Base-by-base conservation (phyloP, 2,888 invertebrate genomes). In the Steinernema carpocapsae region DNA sequence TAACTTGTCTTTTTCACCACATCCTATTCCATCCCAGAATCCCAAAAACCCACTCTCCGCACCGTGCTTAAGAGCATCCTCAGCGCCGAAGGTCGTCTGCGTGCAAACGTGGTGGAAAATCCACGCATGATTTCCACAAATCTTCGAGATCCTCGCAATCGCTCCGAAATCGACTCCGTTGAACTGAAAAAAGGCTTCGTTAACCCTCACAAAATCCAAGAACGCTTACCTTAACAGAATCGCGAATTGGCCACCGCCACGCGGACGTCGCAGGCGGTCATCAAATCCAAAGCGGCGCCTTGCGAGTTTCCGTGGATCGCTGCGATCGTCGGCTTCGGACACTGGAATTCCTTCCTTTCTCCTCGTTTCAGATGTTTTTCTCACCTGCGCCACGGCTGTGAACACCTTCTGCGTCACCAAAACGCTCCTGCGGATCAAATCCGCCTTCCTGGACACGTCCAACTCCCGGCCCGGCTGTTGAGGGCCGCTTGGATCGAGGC, bases 261-360 rank as follows among this genome's bases (percentile, higher is more conserved):
- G 56, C 56, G 56, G 6, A 56, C 17, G 26, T 56, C 56, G 56
- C 56, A 56, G 6, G 56, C 56, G 19, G 56, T 24, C 24, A 26
- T 26, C 24, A 56, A 26, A 26, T 56, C 56, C 56, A 56, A 6
- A 12, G 56, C 56, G 56, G 56, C 26, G 26, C 56, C 56, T 56
- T 26, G 4, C 24, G 24, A 56, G 3, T 24, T 56, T 19, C 56
- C 56, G 56, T 56, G 56, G 17, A 56, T 14, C 56, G 56, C 56
- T 12, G 22, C 56, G 56, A 56, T 10, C 56, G 56, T 56, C 22
- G 56, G 56, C 56, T 56, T 56, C 56, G 56, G 56, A 17, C 56
- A 56, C 56, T 56, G 26, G 26, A 24, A 56, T 22, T 12, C 12
- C 2, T 26, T 6, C 6, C 6, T 17, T 14, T 6, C 17, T 14